Conservation (phyloP, 2,888 invertebrate species). For the Tyria jacobaeae region DNA sequence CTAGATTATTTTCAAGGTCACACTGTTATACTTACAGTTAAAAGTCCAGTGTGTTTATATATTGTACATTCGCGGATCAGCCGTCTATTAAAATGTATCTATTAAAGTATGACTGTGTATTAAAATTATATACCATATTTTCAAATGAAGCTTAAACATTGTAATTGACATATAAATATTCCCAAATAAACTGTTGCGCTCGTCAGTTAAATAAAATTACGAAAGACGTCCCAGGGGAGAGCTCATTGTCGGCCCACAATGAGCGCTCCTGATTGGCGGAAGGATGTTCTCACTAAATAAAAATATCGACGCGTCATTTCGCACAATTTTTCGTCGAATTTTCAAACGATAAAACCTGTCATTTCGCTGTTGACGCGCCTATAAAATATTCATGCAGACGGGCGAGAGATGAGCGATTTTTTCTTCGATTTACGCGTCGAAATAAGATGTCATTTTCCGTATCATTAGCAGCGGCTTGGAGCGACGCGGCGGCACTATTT, state of each 20-base stretch:
- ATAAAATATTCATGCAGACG: slow-evolving; percentile 86
- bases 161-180: slow-evolving; percentile 48
- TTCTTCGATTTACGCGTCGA: slow-evolving; percentile 86
- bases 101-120: no score
- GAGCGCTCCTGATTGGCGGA: slow-evolving; percentile 85
- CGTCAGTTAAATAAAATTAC: slow-evolving; percentile 82
- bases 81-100: no score
- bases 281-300: slow-evolving; percentile 86
- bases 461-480: slow-evolving; percentile 85
- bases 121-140: no score
- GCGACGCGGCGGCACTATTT: slow-evolving; percentile 83
- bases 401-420: slow-evolving; percentile 85
- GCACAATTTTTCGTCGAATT: slow-evolving; percentile 85
- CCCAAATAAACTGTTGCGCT: slow-evolving; percentile 78
- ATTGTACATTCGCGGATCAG: no score
- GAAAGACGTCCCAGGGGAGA: slow-evolving; percentile 75
- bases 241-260: slow-evolving; percentile 82
- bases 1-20: no score
- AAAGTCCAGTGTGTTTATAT: no score
- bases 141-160: not conserved
- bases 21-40: no score
- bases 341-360: slow-evolving; percentile 87
- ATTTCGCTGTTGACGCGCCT: slow-evolving; percentile 86
- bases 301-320: slow-evolving; percentile 86
- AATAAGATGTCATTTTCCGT: slow-evolving; percentile 88